phyloP scores from a whole-genome alignment of 2,888 invertebrate genomes.

The Octodonta nipae region DNA sequence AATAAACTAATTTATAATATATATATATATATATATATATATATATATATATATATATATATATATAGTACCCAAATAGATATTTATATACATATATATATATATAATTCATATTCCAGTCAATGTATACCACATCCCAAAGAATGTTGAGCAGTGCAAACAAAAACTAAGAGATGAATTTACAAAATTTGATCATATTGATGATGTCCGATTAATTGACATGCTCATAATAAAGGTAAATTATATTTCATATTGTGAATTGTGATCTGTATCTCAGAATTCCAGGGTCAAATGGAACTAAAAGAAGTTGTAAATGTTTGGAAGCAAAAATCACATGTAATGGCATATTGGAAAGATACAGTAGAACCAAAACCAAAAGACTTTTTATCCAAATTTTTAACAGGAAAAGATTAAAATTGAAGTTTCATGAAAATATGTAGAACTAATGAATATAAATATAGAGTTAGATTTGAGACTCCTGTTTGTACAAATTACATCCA shows the following conservation, averaged over 20 bases:
- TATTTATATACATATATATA: no score
- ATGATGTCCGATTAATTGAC: constrained; percentile 79
- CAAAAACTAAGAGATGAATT: constrained; percentile 69
- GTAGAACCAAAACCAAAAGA: constrained; percentile 74
- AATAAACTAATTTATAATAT: no score
- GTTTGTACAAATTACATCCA: no score
- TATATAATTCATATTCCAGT: constrained; percentile 44
- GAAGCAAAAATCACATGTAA: constrained; percentile 81
- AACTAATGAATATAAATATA: not conserved
- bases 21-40: no score
- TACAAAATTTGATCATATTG: constrained; percentile 56
- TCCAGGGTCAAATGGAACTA: constrained; percentile 88
- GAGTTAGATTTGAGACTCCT: no score
- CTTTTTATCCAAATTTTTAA: constrained; percentile 81
- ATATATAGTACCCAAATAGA: no score
- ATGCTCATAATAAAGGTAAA: constrained; percentile 80
- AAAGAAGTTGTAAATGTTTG: constrained; percentile 73
- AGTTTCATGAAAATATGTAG: not conserved
- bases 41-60: no score
- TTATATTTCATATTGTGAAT: no score
- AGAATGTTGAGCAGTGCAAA: constrained; percentile 53
- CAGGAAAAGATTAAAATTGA: constrained; percentile 45
- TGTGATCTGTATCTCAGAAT: constrained; percentile 10
- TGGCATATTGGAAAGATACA: constrained; percentile 77
- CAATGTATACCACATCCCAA: constrained; percentile 70